Evolutionary conservation across 2,113 vertebrate species (phyloP).

Genomic region (Hoplias malabaricus): DNA sequence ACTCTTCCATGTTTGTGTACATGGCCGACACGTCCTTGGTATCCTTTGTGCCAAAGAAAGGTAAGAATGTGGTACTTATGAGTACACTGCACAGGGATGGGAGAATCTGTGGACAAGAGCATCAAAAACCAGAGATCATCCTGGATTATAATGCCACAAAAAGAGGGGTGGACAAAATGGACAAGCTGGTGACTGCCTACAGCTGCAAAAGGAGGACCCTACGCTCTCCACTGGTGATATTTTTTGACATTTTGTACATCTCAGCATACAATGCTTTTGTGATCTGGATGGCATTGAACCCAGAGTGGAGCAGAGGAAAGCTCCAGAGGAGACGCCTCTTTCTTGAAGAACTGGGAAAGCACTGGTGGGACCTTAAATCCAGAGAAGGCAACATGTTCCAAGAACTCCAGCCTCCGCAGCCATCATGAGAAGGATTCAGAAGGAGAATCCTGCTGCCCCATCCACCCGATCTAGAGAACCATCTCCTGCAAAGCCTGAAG

Average conservation of each 20-base stretch:
- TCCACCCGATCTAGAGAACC: too few relatives aligned
- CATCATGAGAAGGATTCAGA: too few relatives aligned
- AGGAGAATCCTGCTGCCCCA: too few relatives aligned
- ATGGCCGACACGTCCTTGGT: conserved; percentile 30
- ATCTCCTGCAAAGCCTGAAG: too few relatives aligned
- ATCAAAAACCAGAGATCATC: conserved; percentile 35
- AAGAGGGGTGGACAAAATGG: conserved; percentile 39
- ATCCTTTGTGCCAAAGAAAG: conserved; percentile 34
- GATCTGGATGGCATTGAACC: conserved; percentile 1
- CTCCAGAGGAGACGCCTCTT: too few relatives aligned
- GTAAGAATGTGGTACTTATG: conserved; percentile 43
- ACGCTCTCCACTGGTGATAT: conserved; percentile 37
- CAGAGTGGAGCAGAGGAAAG: background rate
- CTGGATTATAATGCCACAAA: conserved; percentile 42
- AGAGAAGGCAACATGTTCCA: background rate
- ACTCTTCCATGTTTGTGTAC: background rate
- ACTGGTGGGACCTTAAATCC: background rate
- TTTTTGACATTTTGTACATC: conserved; percentile 26
- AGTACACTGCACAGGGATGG: conserved; percentile 41
- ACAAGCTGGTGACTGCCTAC: conserved; percentile 39
- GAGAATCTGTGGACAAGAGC: conserved; percentile 34
- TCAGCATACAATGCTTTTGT: conserved; percentile 29
- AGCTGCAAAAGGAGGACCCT: conserved; percentile 44
- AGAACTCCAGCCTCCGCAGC: too few relatives aligned
- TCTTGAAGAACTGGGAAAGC: background rate